Evolutionary conservation across 2,888 invertebrate genomes (phyloP), one percentile per base, ranked within the genome.

Genomic region (Ellobium chinense): DNA sequence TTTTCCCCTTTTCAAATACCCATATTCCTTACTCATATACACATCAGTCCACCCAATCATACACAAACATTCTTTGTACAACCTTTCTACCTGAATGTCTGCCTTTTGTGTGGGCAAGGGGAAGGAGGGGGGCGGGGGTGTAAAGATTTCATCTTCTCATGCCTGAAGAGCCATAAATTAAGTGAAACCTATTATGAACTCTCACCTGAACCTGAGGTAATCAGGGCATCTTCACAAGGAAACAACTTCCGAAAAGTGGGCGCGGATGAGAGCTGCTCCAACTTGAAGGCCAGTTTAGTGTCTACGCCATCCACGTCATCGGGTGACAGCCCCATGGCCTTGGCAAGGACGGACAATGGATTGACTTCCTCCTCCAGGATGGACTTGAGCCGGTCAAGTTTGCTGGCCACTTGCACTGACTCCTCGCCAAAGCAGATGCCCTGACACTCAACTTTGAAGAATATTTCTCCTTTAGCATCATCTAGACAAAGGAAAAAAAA

Each of bases 301-400:
- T 81, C 81, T 24, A 83, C 5, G 21, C 76, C 73, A 34, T 60
- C 78, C 2, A 56, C 37, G n/a, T 80, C 80, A 9, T 72, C 46
- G 2, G 54, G 27, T 4, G 27, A 24, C 21, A 84, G 27, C 1
- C 81, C 80, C 58, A 82, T 21, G 12, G 78, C 70, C 7, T 56
- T 65, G 46, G 80, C 72, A 9, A 83, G 60, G 29, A 82, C 24
- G 3, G 70, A n/a, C n/a, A 75, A 18, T 0, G 83, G 83, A 69
- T 63, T 69, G 0, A 54, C n/a, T 54, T 73, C 75, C 34, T 75
- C 29, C 4, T 54, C 37, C 27, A 84, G 60, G 9, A 84, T 78
- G 0, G 66, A 21, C 24, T 36, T 37, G 27, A 84, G 60, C 37
- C 66, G 80, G 36, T 80, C 82, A 27, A 82, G 60, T 18, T 65